Evolutionary conservation across 1,140 invertebrate genomes (phyloP).

Genomic region (Drosophila busckii): DNA sequence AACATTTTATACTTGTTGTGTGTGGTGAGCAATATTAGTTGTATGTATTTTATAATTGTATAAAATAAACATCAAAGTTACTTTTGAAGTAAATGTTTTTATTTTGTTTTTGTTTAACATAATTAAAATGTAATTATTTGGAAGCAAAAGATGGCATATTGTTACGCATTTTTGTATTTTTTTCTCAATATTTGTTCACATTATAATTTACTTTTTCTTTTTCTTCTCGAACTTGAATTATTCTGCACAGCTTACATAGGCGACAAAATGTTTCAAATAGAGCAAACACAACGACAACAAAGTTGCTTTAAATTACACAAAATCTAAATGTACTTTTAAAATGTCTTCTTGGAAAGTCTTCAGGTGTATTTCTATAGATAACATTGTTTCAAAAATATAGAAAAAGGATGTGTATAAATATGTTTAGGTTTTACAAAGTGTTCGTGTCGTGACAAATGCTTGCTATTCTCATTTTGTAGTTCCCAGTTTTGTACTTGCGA

Average conservation of each 20-base stretch:
- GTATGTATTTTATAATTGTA: conserved; percentile 14
- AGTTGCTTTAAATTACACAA: conserved; percentile 38
- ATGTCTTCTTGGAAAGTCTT: conserved; percentile 66
- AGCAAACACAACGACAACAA: conserved; percentile 38
- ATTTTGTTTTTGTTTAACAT: conserved; percentile 56
- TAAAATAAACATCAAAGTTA: conserved; percentile 65
- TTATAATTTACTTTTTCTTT: conserved; percentile 16
- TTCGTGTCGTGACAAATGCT: conserved; percentile 44
- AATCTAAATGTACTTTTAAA: conserved; percentile 48
- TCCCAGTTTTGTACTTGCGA: conserved; percentile 46
- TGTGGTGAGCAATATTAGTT: conserved; percentile 11
- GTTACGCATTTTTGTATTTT: conserved; percentile 35
- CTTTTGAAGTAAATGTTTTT: conserved; percentile 56
- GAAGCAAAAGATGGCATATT: conserved; percentile 70
- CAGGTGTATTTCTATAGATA: conserved; percentile 40
- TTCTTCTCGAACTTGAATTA: conserved; percentile 15
- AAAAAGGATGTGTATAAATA: conserved; percentile 30
- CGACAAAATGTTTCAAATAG: conserved; percentile 38
- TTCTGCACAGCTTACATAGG: conserved; percentile 30
- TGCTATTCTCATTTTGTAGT: conserved; percentile 33
- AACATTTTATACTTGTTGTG: conserved; percentile 9
- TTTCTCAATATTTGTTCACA: conserved; percentile 4
- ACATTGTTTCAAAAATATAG: conserved; percentile 33
- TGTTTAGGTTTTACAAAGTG: conserved; percentile 28
- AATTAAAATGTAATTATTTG: conserved; percentile 69